Percentiles rank a stretch among this genome's conserved stretches.
phyloP scores from a whole-genome alignment of 2,797 vertebrate genomes.

The Phalloptychus januarius region DNA sequence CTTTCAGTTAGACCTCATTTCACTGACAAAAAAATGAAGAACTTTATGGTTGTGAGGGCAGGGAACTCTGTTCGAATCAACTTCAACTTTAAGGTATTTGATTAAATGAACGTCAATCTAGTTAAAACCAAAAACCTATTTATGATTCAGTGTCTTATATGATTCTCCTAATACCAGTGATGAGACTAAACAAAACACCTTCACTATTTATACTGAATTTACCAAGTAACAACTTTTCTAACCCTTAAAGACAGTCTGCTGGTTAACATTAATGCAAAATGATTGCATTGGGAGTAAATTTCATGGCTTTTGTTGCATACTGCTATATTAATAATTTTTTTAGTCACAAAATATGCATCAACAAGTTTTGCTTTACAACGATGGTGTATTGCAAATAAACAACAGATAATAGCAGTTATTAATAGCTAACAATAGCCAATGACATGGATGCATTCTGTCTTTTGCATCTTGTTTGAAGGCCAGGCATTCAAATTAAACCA shows the following conservation, averaged over 20 bases:
- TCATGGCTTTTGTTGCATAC: background rate
- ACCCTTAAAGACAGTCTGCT: background rate
- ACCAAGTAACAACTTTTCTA: background rate
- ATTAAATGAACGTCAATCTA: background rate
- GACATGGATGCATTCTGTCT: background rate
- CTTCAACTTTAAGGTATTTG: constrained; percentile 86
- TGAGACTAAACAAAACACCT: background rate
- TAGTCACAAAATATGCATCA: background rate
- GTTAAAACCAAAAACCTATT: background rate
- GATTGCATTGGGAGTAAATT: background rate
- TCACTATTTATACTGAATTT: background rate
- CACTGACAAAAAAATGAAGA: constrained; percentile 82
- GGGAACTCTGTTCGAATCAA: constrained; percentile 84
- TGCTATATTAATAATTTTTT: background rate
- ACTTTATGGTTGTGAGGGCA: constrained; percentile 83
- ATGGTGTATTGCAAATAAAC: background rate
- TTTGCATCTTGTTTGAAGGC: background rate
- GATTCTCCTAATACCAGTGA: background rate
- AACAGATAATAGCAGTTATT: background rate
- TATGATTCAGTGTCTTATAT: background rate
- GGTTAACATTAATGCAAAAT: background rate
- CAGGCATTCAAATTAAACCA: background rate
- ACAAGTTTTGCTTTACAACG: background rate
- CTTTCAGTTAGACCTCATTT: constrained; percentile 86
- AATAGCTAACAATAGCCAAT: background rate